These are phyloP conservation scores for Numida meleagris DNA, from an alignment of 2,113 vertebrate genomes.

Conservation along the genomic window DNA sequence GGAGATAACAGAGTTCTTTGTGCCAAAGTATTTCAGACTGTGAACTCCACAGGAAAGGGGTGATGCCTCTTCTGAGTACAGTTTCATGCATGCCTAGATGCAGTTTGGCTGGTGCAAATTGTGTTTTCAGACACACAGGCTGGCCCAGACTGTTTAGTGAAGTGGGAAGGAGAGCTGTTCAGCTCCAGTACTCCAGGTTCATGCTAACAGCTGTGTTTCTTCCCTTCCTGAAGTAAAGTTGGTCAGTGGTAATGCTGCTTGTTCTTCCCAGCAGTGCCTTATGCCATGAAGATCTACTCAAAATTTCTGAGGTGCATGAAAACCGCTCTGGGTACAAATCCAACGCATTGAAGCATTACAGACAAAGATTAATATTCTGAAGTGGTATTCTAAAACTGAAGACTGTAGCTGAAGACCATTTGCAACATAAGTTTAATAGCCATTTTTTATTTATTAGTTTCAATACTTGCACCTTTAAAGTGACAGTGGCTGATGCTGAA, in stretches of 20 bases:
- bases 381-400: background rate
- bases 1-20: background rate
- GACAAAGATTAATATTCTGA: background rate
- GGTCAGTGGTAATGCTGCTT: background rate
- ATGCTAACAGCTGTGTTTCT: background rate
- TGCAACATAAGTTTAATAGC: background rate
- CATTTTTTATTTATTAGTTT: background rate
- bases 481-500: background rate
- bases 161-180: background rate
- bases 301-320: background rate
- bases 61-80: background rate
- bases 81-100: background rate
- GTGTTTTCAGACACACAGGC: background rate
- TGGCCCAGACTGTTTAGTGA: background rate
- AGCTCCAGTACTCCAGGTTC: background rate
- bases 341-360: background rate
- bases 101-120: background rate
- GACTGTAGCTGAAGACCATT: rapidly evolving
- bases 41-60: background rate
- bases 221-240: background rate
- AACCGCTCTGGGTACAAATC: background rate
- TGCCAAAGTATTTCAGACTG: background rate
- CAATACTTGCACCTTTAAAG: background rate
- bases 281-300: background rate
- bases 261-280: background rate